Evolutionary conservation across 2,113 vertebrate species (phyloP).

Genomic region (Galeopterus variegatus): DNA sequence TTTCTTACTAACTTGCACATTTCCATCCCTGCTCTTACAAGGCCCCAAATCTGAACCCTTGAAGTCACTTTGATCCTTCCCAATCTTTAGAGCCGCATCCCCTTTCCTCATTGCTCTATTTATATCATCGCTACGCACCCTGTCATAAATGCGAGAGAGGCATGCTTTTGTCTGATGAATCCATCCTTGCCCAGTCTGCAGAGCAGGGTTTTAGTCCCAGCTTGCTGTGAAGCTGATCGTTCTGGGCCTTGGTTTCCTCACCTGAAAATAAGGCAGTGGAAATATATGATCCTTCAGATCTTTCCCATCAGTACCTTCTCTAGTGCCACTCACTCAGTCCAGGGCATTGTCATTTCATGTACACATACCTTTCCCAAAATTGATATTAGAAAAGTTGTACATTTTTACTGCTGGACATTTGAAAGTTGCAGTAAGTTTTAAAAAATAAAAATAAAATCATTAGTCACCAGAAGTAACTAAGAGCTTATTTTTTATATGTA

Average conservation of each 20-base stretch:
- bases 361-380: neutral
- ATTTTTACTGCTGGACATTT: neutral
- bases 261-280: neutral
- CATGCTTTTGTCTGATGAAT: neutral
- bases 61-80: neutral
- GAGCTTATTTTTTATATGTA: neutral
- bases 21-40: neutral
- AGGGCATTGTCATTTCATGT: neutral
- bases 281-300: neutral
- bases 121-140: accelerated
- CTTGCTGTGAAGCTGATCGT: neutral
- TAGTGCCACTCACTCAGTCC: neutral
- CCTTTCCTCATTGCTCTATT: neutral
- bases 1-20: neutral
- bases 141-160: neutral
- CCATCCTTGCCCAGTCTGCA: neutral
- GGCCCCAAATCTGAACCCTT: neutral
- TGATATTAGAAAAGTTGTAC: neutral
- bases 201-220: neutral
- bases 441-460: neutral
- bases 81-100: neutral
- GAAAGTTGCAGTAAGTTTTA: neutral
- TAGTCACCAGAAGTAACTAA: neutral
- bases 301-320: neutral
- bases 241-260: neutral